Percentiles rank a stretch among this genome's conserved stretches.
Evolutionary conservation across 2,113 vertebrate species (phyloP).

Genomic region (Callipepla californica): DNA sequence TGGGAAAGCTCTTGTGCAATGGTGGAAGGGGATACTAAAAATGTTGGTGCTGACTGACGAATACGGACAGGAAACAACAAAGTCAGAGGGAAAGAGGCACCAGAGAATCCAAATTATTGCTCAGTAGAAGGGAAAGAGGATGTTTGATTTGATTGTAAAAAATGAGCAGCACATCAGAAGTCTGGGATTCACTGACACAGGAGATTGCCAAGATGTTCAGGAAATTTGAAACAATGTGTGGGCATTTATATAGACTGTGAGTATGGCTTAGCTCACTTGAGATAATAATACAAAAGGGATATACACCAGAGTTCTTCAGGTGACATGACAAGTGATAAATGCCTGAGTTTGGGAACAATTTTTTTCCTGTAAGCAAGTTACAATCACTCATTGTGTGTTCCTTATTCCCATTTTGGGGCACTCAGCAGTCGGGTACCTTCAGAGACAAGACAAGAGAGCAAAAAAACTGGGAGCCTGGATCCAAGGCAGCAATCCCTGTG

Average conservation of each 20-base stretch:
- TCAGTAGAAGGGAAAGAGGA: neutral
- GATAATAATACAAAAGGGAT: conserved; percentile 23
- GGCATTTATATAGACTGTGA: conserved; percentile 2
- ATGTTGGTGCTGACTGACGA: neutral
- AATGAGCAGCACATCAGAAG: neutral
- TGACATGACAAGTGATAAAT: conserved; percentile 1
- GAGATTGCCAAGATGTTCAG: neutral
- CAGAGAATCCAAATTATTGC: neutral
- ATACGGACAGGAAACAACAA: neutral
- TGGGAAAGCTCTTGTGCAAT: neutral
- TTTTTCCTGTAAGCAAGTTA: conserved; percentile 21
- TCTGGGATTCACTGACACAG: neutral
- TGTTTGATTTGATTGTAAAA: neutral
- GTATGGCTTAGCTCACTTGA: conserved; percentile 5
- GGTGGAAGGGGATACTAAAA: neutral
- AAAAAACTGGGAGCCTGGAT: neutral
- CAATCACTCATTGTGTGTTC: neutral
- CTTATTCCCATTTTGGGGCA: neutral
- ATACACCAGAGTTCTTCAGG: conserved; percentile 7
- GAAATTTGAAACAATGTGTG: neutral
- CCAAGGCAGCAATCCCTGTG: neutral
- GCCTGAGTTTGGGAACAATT: conserved; percentile 18
- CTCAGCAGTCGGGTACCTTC: neutral
- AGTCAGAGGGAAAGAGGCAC: neutral
- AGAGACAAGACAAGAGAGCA: neutral